These are phyloP conservation scores for Campaea margaritaria DNA, from an alignment of 2,888 invertebrate genomes.

Conservation along the genomic window DNA sequence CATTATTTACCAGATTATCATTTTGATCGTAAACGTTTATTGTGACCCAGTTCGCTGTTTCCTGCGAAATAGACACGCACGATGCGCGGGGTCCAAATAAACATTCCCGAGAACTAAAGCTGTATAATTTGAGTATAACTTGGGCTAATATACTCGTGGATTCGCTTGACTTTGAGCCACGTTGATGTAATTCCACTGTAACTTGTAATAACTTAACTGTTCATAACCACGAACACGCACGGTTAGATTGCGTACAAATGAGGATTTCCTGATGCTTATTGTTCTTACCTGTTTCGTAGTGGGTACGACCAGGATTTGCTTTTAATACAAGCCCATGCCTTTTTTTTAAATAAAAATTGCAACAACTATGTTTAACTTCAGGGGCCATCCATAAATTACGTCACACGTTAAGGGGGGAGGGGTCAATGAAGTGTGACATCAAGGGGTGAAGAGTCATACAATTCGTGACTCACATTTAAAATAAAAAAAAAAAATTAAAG, in stretches of 20 bases:
- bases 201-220: slow-evolving; percentile 22
- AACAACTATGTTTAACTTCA: too few species aligned
- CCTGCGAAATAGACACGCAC: slow-evolving; percentile 64
- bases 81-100: slow-evolving; percentile 43
- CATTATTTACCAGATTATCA: slow-evolving; percentile 72
- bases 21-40: slow-evolving; percentile 72
- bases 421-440: too few species aligned
- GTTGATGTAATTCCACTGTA: slow-evolving; percentile 23
- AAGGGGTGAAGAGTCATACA: too few species aligned
- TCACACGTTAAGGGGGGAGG: too few species aligned
- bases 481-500: too few species aligned
- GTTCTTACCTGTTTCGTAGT: too few species aligned
- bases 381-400: too few species aligned
- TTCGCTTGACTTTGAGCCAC: slow-evolving; percentile 20
- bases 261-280: not conserved
- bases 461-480: too few species aligned
- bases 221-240: slow-evolving; percentile 32
- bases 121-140: slow-evolving; percentile 40
- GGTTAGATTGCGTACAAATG: not conserved
- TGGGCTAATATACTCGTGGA: slow-evolving; percentile 27
- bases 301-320: too few species aligned
- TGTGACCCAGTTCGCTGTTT: slow-evolving; percentile 71
- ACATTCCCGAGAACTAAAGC: slow-evolving; percentile 33
- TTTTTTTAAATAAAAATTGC: too few species aligned
- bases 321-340: too few species aligned